phyloP scores from a whole-genome alignment of 2,797 vertebrate species.

The Myiotriccus ornatus region DNA sequence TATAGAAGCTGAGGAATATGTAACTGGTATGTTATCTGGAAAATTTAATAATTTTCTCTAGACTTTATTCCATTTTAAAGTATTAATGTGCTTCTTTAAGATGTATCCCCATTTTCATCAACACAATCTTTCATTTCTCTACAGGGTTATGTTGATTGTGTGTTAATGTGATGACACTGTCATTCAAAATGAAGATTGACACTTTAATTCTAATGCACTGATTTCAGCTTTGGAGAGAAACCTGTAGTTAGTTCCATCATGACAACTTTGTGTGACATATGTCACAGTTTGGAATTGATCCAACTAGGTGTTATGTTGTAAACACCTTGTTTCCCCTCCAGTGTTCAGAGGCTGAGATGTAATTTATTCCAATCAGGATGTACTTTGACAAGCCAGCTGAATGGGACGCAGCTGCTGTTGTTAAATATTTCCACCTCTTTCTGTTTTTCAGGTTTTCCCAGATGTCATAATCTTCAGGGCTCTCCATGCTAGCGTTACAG shows the following conservation, averaged over 20 bases:
- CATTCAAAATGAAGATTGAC: slow-evolving; percentile 20
- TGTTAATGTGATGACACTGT: not conserved
- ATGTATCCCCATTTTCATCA: not conserved
- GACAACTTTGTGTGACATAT: slow-evolving; percentile 27
- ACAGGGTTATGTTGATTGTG: slow-evolving; percentile 14
- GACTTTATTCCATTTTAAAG: not conserved
- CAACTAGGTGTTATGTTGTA: slow-evolving; percentile 28
- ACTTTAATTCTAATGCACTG: slow-evolving; percentile 14
- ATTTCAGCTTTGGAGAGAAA: slow-evolving; percentile 15
- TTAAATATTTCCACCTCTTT: slow-evolving; percentile 44
- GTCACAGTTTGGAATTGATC: slow-evolving; percentile 33
- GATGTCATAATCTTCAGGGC: slow-evolving; percentile 45
- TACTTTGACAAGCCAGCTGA: slow-evolving; percentile 62
- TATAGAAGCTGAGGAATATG: not conserved
- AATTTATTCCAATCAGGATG: slow-evolving; percentile 66
- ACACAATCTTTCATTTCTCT: not conserved
- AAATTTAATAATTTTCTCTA: not conserved
- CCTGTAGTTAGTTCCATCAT: not conserved
- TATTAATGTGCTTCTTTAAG: not conserved
- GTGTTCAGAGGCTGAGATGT: slow-evolving; percentile 9
- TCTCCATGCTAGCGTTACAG: not conserved
- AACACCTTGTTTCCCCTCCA: slow-evolving; percentile 23
- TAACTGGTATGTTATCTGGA: not conserved
- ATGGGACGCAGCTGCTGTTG: slow-evolving; percentile 65
- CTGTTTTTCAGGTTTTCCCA: slow-evolving; percentile 60